Conservation (phyloP, 1,140 invertebrate species). For the Oncopodura yosiiana region DNA sequence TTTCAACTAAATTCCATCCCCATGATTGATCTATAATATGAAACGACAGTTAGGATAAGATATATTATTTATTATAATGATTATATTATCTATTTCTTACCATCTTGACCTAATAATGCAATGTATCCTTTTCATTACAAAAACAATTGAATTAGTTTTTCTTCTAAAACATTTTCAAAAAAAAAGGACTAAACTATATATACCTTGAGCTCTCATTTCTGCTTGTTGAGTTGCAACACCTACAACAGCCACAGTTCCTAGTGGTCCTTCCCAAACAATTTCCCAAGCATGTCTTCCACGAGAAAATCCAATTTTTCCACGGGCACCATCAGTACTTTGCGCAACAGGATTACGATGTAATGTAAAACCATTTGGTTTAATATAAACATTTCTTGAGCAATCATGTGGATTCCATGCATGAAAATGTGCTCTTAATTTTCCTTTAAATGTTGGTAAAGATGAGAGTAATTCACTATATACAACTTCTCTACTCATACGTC, state of each 20-base stretch:
- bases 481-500: constrained; percentile 78
- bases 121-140: too few relatives aligned
- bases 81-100: too few relatives aligned
- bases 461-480: constrained; percentile 84
- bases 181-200: neutral
- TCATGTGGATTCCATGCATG: constrained; percentile 97
- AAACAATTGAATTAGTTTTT: too few relatives aligned
- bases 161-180: constrained; percentile 38
- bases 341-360: constrained; percentile 95
- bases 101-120: constrained; percentile 84
- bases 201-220: constrained; percentile 39
- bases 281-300: constrained; percentile 95
- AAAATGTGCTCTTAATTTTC: constrained; percentile 85
- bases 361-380: constrained; percentile 94
- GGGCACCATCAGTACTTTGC: constrained; percentile 93
- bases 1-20: constrained; percentile 99
- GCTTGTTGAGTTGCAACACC: constrained; percentile 93
- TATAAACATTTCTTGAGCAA: constrained; percentile 91
- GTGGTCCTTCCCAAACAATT: constrained; percentile 95
- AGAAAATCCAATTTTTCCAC: constrained; percentile 85
- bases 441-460: constrained; percentile 81
- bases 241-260: constrained; percentile 90
- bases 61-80: too few relatives aligned
- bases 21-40: constrained; percentile 96
- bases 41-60: too few relatives aligned